A percentile compares a stretch with the other conserved stretches of the same genome.
Conservation (phyloP, 2,797 vertebrate species). For the Knipowitschia caucasica region DNA sequence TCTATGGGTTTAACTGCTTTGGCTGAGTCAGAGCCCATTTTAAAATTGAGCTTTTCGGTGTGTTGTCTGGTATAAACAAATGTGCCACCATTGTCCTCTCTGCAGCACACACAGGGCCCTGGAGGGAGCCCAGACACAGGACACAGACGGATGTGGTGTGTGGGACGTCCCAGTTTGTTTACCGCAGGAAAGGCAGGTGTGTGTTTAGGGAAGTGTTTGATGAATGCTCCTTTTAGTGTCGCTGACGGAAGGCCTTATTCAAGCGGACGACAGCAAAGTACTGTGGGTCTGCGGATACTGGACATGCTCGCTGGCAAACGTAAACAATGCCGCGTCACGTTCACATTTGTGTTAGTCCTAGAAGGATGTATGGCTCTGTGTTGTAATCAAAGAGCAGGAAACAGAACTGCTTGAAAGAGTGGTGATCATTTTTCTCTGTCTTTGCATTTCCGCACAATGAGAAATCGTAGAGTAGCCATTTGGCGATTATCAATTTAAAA, state of each 20-base stretch:
- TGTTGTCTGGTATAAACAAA: not conserved
- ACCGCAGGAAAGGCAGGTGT: slow-evolving; percentile 74
- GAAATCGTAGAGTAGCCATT: too few species aligned
- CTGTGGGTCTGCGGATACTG: slow-evolving; percentile 57
- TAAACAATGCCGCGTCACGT: slow-evolving; percentile 3
- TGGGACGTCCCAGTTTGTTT: slow-evolving; percentile 56
- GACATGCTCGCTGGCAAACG: slow-evolving; percentile 48
- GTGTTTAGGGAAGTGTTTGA: slow-evolving; percentile 66
- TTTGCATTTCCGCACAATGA: too few species aligned
- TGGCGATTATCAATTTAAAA: too few species aligned
- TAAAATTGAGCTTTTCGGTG: not conserved
- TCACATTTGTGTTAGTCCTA: slow-evolving; percentile 10
- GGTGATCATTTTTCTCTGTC: not conserved
- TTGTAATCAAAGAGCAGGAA: slow-evolving; percentile 38
- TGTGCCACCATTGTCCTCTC: not conserved
- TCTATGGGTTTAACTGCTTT: not conserved
- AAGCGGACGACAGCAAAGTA: slow-evolving; percentile 66
- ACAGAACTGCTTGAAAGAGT: slow-evolving; percentile 17
- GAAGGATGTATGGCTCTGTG: slow-evolving; percentile 5
- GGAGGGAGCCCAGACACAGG: slow-evolving; percentile 42
- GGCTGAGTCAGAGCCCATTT: not conserved
- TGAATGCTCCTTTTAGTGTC: slow-evolving; percentile 75
- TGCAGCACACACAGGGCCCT: not conserved
- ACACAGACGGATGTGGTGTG: slow-evolving; percentile 59
- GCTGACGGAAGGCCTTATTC: slow-evolving; percentile 74